phyloP scores from a whole-genome alignment of 2,113 vertebrate species.

The Caranx melampygus region DNA sequence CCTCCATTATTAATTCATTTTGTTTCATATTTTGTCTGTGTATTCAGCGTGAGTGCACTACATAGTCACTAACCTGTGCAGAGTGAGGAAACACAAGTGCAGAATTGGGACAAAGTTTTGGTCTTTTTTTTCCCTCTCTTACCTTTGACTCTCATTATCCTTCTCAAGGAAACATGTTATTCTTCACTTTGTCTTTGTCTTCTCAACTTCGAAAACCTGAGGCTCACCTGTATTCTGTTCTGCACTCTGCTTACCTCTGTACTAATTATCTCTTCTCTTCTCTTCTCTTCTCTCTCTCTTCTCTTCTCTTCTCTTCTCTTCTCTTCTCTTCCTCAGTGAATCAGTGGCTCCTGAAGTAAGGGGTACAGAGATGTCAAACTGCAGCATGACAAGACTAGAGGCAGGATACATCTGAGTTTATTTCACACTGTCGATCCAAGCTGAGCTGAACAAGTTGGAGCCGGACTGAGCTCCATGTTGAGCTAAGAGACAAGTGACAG shows the following conservation, averaged over 20 bases:
- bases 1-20: neutral
- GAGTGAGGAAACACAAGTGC: too few relatives aligned
- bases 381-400: neutral
- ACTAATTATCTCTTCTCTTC: constrained; percentile 31
- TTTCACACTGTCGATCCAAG: constrained; percentile 33
- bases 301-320: constrained; percentile 2
- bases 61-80: too few relatives aligned
- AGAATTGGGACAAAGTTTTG: constrained; percentile 13
- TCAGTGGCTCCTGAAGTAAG: constrained; percentile 83
- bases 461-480: constrained; percentile 6
- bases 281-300: constrained; percentile 2
- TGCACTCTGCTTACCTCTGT: constrained; percentile 9
- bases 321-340: constrained; percentile 70
- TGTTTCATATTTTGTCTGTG: neutral
- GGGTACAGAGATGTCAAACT: constrained; percentile 17
- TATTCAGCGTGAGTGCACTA: too few relatives aligned
- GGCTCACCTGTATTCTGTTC: constrained; percentile 13
- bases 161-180: neutral
- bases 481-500: constrained; percentile 15
- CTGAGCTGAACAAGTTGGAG: constrained; percentile 18
- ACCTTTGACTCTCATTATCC: constrained; percentile 12
- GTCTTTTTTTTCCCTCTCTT: neutral
- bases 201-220: constrained; percentile 24
- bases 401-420: constrained; percentile 21
- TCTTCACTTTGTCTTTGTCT: constrained; percentile 12